These are phyloP conservation scores for Drosophila novamexicana DNA, from an alignment of 1,140 invertebrate species.

Conservation along the genomic window DNA sequence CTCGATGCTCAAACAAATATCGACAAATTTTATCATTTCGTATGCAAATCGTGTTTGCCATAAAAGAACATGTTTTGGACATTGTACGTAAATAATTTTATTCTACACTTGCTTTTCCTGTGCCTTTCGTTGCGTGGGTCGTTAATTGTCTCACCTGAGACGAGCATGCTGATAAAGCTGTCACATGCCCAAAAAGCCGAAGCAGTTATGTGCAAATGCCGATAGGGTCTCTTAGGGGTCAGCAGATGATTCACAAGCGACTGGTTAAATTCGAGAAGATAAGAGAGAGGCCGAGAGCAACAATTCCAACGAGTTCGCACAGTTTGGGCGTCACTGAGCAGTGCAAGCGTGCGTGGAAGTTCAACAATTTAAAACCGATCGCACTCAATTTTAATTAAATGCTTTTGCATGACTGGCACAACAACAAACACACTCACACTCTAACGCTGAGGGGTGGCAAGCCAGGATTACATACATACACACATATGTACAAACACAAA, in stretches of 20 bases:
- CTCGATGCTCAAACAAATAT: conserved; percentile 39
- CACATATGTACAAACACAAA: background rate
- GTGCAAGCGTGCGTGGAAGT: background rate
- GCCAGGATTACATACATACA: too few relatives aligned
- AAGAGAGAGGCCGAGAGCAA: background rate
- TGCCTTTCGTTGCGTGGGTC: conserved; percentile 14
- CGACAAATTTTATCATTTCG: conserved; percentile 69
- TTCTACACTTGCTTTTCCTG: conserved; percentile 18
- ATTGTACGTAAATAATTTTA: conserved; percentile 30
- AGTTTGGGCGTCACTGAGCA: conserved; percentile 8
- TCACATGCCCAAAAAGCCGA: background rate
- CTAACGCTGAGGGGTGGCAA: background rate
- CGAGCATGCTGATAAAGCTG: conserved; percentile 38
- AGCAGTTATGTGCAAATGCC: background rate
- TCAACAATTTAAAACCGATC: background rate
- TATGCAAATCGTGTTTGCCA: conserved; percentile 71
- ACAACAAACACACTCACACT: conserved; percentile 6
- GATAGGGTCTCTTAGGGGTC: conserved; percentile 7
- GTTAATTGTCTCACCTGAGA: conserved; percentile 54
- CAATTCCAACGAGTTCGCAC: conserved; percentile 7
- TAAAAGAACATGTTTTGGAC: conserved; percentile 53
- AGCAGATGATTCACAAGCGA: conserved; percentile 35
- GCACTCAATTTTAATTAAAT: conserved; percentile 6
- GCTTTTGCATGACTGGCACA: conserved; percentile 19
- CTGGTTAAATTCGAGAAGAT: background rate